Percentiles rank a stretch among this genome's conserved stretches.
Conservation (phyloP, 2,113 vertebrate species). For the Periophthalmodon schlosseri region DNA sequence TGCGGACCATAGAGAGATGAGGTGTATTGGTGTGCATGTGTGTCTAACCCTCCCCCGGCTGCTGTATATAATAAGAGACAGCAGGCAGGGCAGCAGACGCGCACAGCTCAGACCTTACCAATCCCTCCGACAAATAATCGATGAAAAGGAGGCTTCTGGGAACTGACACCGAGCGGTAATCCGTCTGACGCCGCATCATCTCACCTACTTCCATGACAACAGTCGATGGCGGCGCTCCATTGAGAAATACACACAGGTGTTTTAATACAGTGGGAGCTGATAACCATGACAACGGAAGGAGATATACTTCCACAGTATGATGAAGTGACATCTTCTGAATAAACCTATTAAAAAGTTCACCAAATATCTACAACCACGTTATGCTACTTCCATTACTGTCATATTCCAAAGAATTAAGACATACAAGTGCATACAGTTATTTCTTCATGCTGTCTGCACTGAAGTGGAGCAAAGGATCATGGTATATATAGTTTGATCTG, state of each 20-base stretch:
- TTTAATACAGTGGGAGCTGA: conserved; percentile 4
- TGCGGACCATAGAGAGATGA: conserved; percentile 32
- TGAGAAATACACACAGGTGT: conserved; percentile 17
- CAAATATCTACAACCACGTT: too few relatives aligned
- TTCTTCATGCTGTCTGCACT: too few relatives aligned
- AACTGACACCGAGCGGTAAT: conserved; percentile 12
- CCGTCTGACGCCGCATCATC: neutral
- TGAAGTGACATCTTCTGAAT: neutral
- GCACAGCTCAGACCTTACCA: conserved; percentile 67
- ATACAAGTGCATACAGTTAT: too few relatives aligned
- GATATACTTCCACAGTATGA: neutral
- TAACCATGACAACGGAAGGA: conserved; percentile 59
- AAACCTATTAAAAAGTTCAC: neutral
- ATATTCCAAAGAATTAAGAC: too few relatives aligned
- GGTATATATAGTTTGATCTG: too few relatives aligned
- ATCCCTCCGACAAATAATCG: conserved; percentile 59
- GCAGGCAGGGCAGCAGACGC: conserved; percentile 70
- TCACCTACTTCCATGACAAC: neutral
- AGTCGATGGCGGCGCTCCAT: neutral
- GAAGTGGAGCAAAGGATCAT: too few relatives aligned
- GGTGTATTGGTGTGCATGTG: conserved; percentile 40
- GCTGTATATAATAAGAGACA: conserved; percentile 74
- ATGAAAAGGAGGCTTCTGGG: conserved; percentile 20
- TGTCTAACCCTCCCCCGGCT: conserved; percentile 63
- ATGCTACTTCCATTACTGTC: too few relatives aligned